phyloP scores from a whole-genome alignment of 2,797 vertebrate genomes.

The Onychomys torridus region DNA sequence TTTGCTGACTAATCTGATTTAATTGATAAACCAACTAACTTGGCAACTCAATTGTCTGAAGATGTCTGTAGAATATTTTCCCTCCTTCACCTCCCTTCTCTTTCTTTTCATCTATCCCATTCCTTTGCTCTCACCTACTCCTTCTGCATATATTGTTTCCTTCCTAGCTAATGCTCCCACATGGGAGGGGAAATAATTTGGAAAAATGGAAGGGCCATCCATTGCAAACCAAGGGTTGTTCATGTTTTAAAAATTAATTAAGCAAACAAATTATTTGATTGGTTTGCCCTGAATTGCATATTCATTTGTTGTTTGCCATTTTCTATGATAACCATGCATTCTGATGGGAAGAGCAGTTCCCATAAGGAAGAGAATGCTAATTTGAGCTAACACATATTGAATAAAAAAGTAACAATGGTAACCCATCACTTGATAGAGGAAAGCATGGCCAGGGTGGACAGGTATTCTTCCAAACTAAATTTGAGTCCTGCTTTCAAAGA shows the following conservation, averaged over 20 bases:
- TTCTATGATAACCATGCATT: background rate
- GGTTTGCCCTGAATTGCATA: background rate
- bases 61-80: background rate
- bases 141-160: no score
- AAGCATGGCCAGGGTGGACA: background rate
- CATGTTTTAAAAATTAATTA: background rate
- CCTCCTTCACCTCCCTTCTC: background rate
- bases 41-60: background rate
- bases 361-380: background rate
- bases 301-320: background rate
- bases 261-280: background rate
- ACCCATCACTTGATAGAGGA: background rate
- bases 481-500: background rate
- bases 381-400: background rate
- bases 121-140: background rate
- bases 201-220: background rate
- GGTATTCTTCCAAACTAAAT: background rate
- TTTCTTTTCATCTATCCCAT: background rate
- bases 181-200: background rate
- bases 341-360: background rate
- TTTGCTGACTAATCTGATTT: background rate
- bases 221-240: background rate
- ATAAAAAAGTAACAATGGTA: background rate
- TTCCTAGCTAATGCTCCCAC: background rate
- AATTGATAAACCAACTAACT: background rate